phyloP scores from a whole-genome alignment of 2,113 vertebrate species.

The Numida meleagris region DNA sequence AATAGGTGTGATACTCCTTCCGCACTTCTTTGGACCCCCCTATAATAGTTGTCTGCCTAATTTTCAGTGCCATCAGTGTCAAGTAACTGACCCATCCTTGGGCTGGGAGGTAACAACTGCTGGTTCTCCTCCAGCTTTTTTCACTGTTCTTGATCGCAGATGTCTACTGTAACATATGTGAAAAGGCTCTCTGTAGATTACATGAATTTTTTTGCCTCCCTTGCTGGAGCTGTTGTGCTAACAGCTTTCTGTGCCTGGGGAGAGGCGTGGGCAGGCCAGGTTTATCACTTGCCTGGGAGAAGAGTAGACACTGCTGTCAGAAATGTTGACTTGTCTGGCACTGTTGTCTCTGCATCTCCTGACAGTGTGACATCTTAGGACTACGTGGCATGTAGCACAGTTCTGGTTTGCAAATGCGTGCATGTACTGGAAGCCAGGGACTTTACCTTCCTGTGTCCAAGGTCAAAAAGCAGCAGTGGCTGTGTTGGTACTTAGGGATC shows the following conservation, averaged over 20 bases:
- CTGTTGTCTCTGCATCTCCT: neutral
- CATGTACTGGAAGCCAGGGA: neutral
- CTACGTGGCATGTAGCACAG: neutral
- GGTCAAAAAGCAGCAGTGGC: neutral
- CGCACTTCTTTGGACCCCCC: neutral
- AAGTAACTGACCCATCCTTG: neutral
- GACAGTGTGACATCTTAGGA: neutral
- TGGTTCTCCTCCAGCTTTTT: neutral
- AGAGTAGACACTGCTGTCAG: neutral
- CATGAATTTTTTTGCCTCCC: neutral
- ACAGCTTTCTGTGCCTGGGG: neutral
- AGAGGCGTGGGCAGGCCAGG: neutral
- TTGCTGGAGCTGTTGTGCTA: neutral
- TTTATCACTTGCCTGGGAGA: neutral
- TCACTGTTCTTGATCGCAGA: neutral
- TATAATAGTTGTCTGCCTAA: neutral
- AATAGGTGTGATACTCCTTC: conserved; percentile 57
- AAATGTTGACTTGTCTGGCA: neutral
- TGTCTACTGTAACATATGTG: neutral
- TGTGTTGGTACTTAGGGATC: neutral
- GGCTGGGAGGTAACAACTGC: neutral
- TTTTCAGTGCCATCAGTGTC: neutral
- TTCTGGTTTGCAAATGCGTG: neutral
- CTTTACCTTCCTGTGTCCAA: neutral
- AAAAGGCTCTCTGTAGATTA: neutral